A percentile compares a stretch with the other conserved stretches of the same genome.
phyloP scores from a whole-genome alignment of 2,797 vertebrate species.

The Molossus molossus region DNA sequence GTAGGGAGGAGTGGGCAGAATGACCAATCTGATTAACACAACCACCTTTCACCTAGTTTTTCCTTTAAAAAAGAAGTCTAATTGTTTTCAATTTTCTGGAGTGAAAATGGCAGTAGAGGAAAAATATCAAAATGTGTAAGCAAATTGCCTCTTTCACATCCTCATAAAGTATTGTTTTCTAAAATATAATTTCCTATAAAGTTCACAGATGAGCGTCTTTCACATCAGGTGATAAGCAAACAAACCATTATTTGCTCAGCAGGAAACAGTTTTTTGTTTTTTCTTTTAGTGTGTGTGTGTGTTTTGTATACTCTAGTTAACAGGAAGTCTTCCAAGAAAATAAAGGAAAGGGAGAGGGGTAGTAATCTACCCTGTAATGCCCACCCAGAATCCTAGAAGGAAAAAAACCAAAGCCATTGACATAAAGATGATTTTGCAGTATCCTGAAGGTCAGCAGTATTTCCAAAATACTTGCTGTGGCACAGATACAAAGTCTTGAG shows the following conservation, averaged over 20 bases:
- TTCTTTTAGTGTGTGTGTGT: neutral
- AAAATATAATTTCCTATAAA: constrained; percentile 28
- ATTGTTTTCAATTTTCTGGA: constrained; percentile 60
- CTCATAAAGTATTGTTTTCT: constrained; percentile 36
- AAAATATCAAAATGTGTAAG: constrained; percentile 39
- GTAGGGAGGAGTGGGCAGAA: neutral
- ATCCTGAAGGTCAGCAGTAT: neutral
- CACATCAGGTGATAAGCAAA: constrained; percentile 32
- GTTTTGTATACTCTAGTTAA: constrained; percentile 38
- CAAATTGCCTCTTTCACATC: constrained; percentile 31
- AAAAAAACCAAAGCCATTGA: constrained; percentile 46
- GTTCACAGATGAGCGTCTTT: neutral
- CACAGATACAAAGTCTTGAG: constrained; percentile 1
- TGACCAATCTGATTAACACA: neutral
- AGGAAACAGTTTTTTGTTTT: constrained; percentile 17
- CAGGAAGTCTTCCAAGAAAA: constrained; percentile 62
- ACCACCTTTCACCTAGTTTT: constrained; percentile 20
- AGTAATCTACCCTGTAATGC: neutral
- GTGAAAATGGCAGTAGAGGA: constrained; percentile 46
- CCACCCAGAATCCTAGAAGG: neutral
- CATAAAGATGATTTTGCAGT: constrained; percentile 13
- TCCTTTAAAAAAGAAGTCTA: neutral
- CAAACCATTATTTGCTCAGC: constrained; percentile 55
- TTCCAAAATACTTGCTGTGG: neutral
- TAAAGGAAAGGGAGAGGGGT: neutral